Evolutionary conservation across 2,888 invertebrate genomes (phyloP).

Genomic region (Tenthredo distinguenda): DNA sequence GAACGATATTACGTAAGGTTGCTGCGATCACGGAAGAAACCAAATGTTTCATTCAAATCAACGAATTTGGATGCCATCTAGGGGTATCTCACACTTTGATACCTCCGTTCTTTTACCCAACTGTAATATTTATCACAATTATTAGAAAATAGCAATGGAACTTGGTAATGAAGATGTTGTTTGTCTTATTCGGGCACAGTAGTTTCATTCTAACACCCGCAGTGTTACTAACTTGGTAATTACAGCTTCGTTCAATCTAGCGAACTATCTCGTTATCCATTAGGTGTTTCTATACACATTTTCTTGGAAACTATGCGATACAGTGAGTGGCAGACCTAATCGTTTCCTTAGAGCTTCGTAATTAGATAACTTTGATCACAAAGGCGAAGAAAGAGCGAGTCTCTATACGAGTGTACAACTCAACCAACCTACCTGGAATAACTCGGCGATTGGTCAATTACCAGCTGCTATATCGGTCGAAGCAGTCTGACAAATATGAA

Average conservation of each 20-base stretch:
- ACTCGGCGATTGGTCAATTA: slow-evolving; percentile 45
- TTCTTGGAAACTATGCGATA: slow-evolving; percentile 17
- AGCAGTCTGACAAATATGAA: slow-evolving; percentile 29
- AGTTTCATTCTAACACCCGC: background rate
- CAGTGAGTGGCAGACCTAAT: slow-evolving; percentile 19
- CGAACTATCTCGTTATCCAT: slow-evolving; percentile 21
- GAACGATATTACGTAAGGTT: slow-evolving; percentile 41
- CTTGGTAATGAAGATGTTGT: background rate
- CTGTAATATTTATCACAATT: background rate
- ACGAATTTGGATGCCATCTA: background rate
- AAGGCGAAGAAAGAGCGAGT: background rate
- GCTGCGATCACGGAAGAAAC: slow-evolving; percentile 7
- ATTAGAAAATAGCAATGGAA: background rate
- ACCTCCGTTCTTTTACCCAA: background rate
- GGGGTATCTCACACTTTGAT: background rate
- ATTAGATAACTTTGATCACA: slow-evolving; percentile 40
- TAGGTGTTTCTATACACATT: slow-evolving; percentile 34
- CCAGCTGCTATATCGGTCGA: slow-evolving; percentile 2
- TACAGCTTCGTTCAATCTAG: slow-evolving; percentile 8
- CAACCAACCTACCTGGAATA: background rate
- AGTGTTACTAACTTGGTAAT: slow-evolving; percentile 25
- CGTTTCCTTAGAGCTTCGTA: slow-evolving; percentile 19
- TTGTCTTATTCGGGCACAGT: background rate
- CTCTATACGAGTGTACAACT: slow-evolving; percentile 1
- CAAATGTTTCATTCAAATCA: slow-evolving; percentile 39